Base-by-base conservation (phyloP, 2,797 vertebrate genomes). In the Zenarchopterus dispar region DNA sequence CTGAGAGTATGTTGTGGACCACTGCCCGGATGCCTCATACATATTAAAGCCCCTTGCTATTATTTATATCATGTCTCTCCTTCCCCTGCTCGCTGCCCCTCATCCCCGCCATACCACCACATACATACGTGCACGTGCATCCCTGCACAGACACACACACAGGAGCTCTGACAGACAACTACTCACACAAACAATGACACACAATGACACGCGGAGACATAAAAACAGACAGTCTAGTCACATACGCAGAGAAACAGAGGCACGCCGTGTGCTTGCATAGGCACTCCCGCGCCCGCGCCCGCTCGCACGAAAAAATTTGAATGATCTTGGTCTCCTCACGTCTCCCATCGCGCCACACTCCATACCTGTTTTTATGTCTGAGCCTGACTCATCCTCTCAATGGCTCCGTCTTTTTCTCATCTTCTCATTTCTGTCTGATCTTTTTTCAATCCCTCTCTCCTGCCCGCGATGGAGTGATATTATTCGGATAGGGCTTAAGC, bases 1-100 rank as follows among this genome's bases (percentile, higher is more conserved):
- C 85, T 91, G 88, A 87, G 90, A 91, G 90, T 91, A 91, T 91
- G 91, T 93, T 93, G 92, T 93, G 93, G 93, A 93, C 92, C 90
- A 91, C 93, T 93, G 92, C 91, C 93, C 88, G 84, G 91, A 93
- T 91, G 85, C 91, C 92, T 93, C 92, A 94, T 93, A 93, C 92
- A 94, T 94, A 93, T 94, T 93, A 94, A 94, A 93, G 88, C 87
- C 89, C 84, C 88, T 84, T 85, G 89, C 90, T 92, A 92, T 93
- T 91, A 92, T 91, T 89, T 86, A 87, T 92, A 90, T 91, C 86
- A 88, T 89, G 88, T 92, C 92, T 92, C 91, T 87, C 84, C 87
- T 81, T 86, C 86, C 81, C 82, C 83, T 82, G 85, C 84, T 75
- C 51, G 59, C 77, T 72, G 79, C 83, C 81, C 68, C 70, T 64